phyloP scores from a whole-genome alignment of 1,140 invertebrate species.

The Dendrolimus punctatus region DNA sequence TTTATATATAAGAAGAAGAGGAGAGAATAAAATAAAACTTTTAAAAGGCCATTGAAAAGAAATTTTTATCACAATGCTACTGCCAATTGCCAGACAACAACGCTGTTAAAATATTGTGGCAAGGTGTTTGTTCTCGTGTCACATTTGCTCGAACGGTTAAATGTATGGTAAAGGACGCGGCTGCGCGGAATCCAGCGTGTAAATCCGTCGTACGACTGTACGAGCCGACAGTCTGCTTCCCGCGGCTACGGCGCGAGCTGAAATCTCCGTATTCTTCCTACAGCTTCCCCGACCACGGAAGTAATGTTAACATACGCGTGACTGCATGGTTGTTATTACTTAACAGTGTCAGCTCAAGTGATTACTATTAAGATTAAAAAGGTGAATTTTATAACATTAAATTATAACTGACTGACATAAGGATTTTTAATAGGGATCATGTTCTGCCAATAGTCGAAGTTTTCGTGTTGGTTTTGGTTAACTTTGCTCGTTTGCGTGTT shows the following conservation, averaged over 20 bases:
- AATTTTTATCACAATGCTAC: not conserved
- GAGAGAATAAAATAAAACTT: constrained; percentile 1
- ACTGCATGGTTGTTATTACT: constrained; percentile 37
- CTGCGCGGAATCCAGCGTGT: constrained; percentile 51
- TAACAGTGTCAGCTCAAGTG: constrained; percentile 51
- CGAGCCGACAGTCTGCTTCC: constrained; percentile 34
- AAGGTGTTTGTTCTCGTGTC: constrained; percentile 7
- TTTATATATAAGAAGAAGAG: too few species aligned
- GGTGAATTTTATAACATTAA: constrained; percentile 36
- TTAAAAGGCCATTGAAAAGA: constrained; percentile 4
- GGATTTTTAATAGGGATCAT: too few species aligned
- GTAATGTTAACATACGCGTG: constrained; percentile 41
- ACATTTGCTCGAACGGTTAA: not conserved
- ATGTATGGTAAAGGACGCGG: constrained; percentile 26
- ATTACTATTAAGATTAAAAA: constrained; percentile 44
- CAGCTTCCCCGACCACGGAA: constrained; percentile 9
- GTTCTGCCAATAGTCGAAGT: too few species aligned
- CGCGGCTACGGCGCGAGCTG: constrained; percentile 23
- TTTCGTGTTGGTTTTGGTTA: too few species aligned
- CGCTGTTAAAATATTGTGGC: not conserved
- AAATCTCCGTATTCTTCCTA: constrained; percentile 8
- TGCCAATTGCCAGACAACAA: constrained; percentile 1
- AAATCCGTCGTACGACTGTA: constrained; percentile 21
- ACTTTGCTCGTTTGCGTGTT: too few species aligned
- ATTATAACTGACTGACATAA: not conserved